A percentile compares a stretch with the other conserved stretches of the same genome.
Evolutionary conservation across 2,113 vertebrate genomes (phyloP).

Genomic region (Anser brachyrhynchus): DNA sequence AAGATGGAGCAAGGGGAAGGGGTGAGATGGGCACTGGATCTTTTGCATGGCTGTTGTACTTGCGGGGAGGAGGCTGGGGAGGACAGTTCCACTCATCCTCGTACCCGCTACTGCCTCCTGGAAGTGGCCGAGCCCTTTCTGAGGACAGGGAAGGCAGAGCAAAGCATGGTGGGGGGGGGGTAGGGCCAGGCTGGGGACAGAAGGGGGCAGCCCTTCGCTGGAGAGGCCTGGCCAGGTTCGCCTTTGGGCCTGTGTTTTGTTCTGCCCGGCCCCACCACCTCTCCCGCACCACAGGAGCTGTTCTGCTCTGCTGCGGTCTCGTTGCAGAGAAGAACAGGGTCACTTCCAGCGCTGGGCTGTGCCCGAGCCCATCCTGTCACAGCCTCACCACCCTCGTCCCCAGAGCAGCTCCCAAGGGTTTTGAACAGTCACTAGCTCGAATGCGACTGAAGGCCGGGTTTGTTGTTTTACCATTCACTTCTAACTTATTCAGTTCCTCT

Average conservation of each 20-base stretch:
- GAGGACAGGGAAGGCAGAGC: neutral
- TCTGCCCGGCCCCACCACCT: neutral
- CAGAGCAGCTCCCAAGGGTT: neutral
- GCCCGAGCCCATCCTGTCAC: neutral
- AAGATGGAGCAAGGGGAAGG: neutral
- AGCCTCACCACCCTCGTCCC: fast-evolving
- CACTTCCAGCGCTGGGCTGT: neutral
- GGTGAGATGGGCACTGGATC: fast-evolving
- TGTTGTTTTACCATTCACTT: neutral
- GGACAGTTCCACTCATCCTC: neutral
- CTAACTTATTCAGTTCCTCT: neutral
- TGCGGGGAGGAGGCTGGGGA: fast-evolving
- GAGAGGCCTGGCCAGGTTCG: neutral
- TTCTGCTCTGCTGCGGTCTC: fast-evolving
- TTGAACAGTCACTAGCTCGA: fast-evolving
- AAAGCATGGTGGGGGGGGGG: fast-evolving
- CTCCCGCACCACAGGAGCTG: neutral
- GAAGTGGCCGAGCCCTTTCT: neutral
- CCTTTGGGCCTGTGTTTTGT: fast-evolving
- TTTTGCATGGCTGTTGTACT: neutral
- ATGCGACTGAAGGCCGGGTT: neutral
- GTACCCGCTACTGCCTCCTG: neutral
- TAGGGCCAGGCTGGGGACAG: neutral
- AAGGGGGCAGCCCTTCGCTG: neutral
- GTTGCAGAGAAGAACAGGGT: fast-evolving